Percentiles rank a stretch among this genome's conserved stretches.
Conservation (phyloP, 2,113 vertebrate species). For the Elanoides forficatus region DNA sequence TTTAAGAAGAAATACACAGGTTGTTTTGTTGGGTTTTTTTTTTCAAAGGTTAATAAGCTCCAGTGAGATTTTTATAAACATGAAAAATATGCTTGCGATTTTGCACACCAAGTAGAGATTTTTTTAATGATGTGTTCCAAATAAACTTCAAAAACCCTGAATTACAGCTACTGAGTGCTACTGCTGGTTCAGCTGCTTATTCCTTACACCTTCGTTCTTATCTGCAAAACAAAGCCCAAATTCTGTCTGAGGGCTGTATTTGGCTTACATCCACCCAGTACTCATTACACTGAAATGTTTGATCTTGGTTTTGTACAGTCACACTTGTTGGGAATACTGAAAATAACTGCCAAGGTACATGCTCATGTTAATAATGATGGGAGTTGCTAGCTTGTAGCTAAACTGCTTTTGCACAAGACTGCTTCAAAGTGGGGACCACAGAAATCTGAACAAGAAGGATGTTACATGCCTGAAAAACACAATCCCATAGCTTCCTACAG, state of each 20-base stretch:
- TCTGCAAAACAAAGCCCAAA: background rate
- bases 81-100: background rate
- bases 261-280: background rate
- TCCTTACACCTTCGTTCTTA: background rate
- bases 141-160: conserved; percentile 13
- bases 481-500: background rate
- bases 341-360: background rate
- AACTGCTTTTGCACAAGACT: background rate
- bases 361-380: background rate
- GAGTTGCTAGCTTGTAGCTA: background rate
- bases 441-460: background rate
- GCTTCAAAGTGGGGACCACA: background rate
- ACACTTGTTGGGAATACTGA: background rate
- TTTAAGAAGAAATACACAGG: background rate
- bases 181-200: background rate
- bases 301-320: background rate
- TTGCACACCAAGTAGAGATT: background rate
- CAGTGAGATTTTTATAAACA: background rate
- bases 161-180: background rate
- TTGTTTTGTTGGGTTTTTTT: background rate
- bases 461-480: background rate
- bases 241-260: background rate
- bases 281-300: background rate
- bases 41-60: background rate
- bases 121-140: background rate